A percentile compares a stretch with the other conserved stretches of the same genome.
Evolutionary conservation across 2,113 vertebrate species (phyloP).

Genomic region (Pseudopipra pipra): DNA sequence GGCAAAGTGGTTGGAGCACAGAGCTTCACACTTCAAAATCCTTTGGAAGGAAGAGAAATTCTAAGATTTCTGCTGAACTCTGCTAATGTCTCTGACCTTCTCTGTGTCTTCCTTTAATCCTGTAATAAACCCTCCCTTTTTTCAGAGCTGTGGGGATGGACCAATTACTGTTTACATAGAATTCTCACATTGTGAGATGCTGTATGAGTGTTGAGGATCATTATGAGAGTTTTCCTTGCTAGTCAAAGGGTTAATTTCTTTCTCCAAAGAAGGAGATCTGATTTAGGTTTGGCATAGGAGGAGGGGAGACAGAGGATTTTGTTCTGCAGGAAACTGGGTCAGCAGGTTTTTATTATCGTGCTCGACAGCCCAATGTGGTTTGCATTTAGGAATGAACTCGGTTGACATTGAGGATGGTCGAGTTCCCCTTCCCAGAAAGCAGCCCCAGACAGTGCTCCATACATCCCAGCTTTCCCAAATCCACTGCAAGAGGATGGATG

Average conservation of each 20-base stretch:
- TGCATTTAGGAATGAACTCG: conserved; percentile 52
- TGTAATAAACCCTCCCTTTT: background rate
- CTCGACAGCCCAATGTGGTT: conserved; percentile 49
- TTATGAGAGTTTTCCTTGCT: background rate
- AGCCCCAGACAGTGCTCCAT: conserved; percentile 14
- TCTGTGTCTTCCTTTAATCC: background rate
- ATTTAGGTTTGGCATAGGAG: conserved; percentile 47
- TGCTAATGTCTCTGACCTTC: background rate
- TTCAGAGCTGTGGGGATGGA: background rate
- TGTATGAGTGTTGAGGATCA: background rate
- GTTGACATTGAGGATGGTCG: conserved; percentile 1
- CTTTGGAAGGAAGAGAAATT: background rate
- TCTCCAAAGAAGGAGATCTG: background rate
- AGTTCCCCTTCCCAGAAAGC: conserved; percentile 56
- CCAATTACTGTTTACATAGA: background rate
- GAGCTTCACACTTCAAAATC: background rate
- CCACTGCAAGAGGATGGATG: background rate
- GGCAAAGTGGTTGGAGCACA: background rate
- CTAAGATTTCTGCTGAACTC: background rate
- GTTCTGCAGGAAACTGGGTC: conserved; percentile 70
- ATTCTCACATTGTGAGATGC: background rate
- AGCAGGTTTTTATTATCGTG: conserved; percentile 61
- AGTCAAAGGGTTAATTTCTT: conserved; percentile 54
- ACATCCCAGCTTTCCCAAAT: background rate
- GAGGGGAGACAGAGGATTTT: conserved; percentile 57